Evolutionary conservation across 1,140 invertebrate genomes (phyloP).

Genomic region (Heliothis subflexa): DNA sequence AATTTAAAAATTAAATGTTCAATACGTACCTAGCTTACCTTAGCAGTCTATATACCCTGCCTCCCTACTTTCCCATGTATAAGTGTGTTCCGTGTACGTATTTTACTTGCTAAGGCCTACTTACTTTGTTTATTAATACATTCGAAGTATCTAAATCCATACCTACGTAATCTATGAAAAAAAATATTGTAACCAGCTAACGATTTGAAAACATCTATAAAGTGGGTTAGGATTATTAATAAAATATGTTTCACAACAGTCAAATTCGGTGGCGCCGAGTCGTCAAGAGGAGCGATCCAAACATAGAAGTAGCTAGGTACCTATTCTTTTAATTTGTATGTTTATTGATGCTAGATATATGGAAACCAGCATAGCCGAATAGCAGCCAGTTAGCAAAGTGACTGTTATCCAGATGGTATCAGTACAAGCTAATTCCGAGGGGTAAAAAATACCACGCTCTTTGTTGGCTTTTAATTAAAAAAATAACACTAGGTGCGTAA

Average conservation of each 20-base stretch:
- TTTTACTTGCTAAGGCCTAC: no score
- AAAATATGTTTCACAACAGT: constrained; percentile 40
- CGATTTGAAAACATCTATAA: constrained; percentile 31
- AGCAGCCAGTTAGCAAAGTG: not conserved
- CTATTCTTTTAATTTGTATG: not conserved
- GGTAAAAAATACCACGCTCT: not conserved
- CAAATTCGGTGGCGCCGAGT: constrained; percentile 24
- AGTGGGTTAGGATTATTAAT: constrained; percentile 39
- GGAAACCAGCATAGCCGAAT: not conserved
- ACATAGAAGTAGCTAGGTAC: not conserved
- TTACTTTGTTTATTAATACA: no score
- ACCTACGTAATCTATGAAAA: not conserved
- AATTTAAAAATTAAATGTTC: constrained; percentile 28
- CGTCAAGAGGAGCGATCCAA: constrained; percentile 32
- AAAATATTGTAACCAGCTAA: constrained; percentile 3
- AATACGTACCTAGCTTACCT: no score
- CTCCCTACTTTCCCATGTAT: no score
- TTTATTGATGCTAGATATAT: no score
- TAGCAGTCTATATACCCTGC: no score
- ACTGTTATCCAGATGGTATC: no score
- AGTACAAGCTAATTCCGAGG: not conserved
- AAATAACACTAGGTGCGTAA: no score
- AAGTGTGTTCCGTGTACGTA: no score
- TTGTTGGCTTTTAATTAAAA: no score
- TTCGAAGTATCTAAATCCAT: not conserved